Percentiles rank a stretch among this genome's conserved stretches.
Conservation (phyloP, 2,888 invertebrate species). For the Periphyllus acericola region DNA sequence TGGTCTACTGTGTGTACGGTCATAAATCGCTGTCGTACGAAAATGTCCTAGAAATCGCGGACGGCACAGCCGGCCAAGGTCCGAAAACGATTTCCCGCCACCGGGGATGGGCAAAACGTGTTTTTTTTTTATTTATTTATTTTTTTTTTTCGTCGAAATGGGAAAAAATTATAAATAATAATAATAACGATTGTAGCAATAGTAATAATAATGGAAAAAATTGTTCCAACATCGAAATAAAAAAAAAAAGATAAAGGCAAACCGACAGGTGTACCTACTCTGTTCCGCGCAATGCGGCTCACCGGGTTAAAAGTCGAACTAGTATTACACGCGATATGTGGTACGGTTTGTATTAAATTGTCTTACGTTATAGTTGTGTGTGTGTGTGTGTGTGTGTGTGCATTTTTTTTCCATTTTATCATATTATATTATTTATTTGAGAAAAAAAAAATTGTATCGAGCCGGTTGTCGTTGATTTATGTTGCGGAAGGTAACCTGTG, state of each 20-base stretch:
- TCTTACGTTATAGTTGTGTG: not conserved
- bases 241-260: conserved; percentile 23
- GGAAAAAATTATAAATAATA: conserved; percentile 26
- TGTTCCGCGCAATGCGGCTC: not conserved
- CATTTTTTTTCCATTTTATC: not conserved
- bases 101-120: conserved; percentile 51
- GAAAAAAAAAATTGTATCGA: conserved; percentile 7
- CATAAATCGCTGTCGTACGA: conserved; percentile 59
- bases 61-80: conserved; percentile 22
- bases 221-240: not conserved
- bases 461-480: conserved; percentile 45
- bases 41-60: conserved; percentile 57
- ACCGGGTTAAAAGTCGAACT: conserved; percentile 51
- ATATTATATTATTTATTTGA: conserved; percentile 2
- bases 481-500: not conserved
- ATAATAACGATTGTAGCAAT: no score
- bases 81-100: conserved; percentile 55
- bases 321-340: conserved; percentile 30
- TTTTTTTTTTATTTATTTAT: no score
- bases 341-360: not conserved
- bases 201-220: not conserved
- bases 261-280: conserved; percentile 19
- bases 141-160: not conserved
- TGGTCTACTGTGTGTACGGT: conserved; percentile 12
- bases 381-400: not conserved